Evolutionary conservation across 2,113 vertebrate genomes (phyloP).

Genomic region (Coptodon rendalli): DNA sequence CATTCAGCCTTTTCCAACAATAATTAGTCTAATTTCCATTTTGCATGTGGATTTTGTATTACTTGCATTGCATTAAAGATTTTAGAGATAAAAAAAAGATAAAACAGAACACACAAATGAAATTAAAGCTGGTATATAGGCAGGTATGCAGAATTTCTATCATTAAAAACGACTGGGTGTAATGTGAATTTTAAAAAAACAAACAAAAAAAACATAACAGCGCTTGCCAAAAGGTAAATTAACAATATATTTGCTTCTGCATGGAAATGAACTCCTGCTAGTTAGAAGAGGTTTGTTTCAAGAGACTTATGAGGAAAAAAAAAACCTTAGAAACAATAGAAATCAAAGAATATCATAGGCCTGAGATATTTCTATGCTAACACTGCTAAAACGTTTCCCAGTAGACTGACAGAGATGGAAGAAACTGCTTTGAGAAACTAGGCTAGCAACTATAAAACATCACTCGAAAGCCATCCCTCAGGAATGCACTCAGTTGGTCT

Average conservation of each 20-base stretch:
- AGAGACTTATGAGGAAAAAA: background rate
- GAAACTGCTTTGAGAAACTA: constrained; percentile 28
- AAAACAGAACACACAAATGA: background rate
- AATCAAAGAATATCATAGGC: background rate
- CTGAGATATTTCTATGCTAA: background rate
- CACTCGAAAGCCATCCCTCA: background rate
- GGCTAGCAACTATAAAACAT: constrained; percentile 14
- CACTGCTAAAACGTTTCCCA: background rate
- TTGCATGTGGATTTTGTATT: background rate
- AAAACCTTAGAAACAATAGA: background rate
- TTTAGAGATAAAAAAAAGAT: background rate
- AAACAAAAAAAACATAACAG: background rate
- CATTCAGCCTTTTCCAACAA: background rate
- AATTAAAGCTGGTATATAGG: background rate
- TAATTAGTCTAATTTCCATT: background rate
- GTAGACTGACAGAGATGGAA: background rate
- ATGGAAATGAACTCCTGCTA: background rate
- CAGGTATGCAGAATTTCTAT: background rate
- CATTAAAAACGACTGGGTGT: background rate
- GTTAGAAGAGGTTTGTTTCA: background rate
- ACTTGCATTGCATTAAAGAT: background rate
- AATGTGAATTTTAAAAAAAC: background rate
- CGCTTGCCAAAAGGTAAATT: background rate
- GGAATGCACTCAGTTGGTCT: background rate
- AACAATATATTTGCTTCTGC: background rate